Conservation (phyloP, 2,113 vertebrate species). For the Jaculus jaculus region DNA sequence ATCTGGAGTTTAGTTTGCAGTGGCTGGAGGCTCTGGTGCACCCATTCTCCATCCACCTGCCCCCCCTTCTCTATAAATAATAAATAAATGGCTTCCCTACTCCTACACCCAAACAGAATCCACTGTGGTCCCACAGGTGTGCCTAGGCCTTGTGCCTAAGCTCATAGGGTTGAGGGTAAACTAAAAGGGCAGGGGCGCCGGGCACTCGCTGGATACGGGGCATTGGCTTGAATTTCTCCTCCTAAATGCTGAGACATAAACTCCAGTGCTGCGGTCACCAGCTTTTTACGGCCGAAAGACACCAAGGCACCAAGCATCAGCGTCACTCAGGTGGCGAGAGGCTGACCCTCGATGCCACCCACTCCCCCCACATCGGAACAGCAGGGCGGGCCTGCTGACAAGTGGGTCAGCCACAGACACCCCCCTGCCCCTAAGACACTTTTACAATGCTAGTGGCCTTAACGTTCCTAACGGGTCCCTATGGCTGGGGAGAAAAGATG, state of each 20-base stretch:
- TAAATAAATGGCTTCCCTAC: background rate
- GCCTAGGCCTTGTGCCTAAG: background rate
- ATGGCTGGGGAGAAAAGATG: background rate
- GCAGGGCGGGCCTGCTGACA: background rate
- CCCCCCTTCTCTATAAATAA: too few species aligned
- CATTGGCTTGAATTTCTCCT: background rate
- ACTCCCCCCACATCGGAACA: background rate
- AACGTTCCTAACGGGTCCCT: background rate
- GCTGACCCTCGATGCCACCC: background rate
- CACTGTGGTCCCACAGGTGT: background rate
- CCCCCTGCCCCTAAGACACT: background rate
- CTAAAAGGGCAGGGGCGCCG: background rate
- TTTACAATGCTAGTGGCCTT: background rate
- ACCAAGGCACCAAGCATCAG: background rate
- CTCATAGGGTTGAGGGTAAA: constrained; percentile 11
- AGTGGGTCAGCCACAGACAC: background rate
- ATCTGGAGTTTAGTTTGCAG: too few species aligned
- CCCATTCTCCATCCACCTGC: too few species aligned
- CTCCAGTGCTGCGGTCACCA: background rate
- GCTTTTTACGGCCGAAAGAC: background rate
- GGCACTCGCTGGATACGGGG: background rate
- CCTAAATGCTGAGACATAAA: background rate
- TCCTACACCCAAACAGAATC: constrained; percentile 23
- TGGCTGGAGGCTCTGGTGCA: too few species aligned
- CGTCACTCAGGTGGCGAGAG: background rate